A percentile compares a stretch with the other conserved stretches of the same genome.
Evolutionary conservation across 2,113 vertebrate species (phyloP).

Genomic region (Pollachius pollachius): DNA sequence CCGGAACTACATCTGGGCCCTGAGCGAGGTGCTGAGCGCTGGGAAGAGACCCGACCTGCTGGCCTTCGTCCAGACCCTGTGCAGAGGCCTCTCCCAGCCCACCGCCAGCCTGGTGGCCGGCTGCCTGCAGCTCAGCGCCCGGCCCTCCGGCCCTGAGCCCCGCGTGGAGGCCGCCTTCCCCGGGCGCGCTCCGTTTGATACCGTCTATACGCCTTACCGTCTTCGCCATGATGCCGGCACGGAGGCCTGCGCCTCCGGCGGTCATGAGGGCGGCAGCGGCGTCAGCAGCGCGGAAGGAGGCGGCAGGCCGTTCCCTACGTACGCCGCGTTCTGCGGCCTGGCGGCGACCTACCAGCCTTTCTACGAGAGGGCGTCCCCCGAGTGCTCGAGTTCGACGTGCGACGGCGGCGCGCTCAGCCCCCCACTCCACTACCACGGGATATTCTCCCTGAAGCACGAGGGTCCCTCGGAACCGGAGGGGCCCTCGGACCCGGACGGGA

Average conservation of each 20-base stretch:
- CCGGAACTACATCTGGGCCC: slow-evolving; percentile 93
- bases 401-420: slow-evolving; percentile 84
- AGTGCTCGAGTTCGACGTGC: slow-evolving; percentile 85
- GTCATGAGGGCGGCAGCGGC: slow-evolving; percentile 29
- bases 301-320: slow-evolving; percentile 82
- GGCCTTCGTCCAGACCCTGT: slow-evolving; percentile 90
- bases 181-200: slow-evolving; percentile 79
- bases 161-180: slow-evolving; percentile 77
- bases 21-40: slow-evolving; percentile 87
- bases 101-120: slow-evolving; percentile 91
- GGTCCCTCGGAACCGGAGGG: slow-evolving; percentile 80
- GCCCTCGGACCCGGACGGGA: slow-evolving; percentile 50
- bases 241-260: slow-evolving; percentile 61
- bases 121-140: slow-evolving; percentile 88
- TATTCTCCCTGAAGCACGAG: slow-evolving; percentile 95
- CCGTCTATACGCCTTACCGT: slow-evolving; percentile 83
- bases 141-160: slow-evolving; percentile 84
- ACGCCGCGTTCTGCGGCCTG: slow-evolving; percentile 82
- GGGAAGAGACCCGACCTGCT: slow-evolving; percentile 87
- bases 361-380: slow-evolving; percentile 86
- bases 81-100: slow-evolving; percentile 90
- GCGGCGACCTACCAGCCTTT: slow-evolving; percentile 79
- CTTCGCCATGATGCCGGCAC: slow-evolving; percentile 81
- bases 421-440: slow-evolving; percentile 91
- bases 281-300: slow-evolving; percentile 78